Percentiles rank a stretch among this genome's conserved stretches.
Conservation (phyloP, 92 coral and sea anemone species). For the Blastomussa wellsi region DNA sequence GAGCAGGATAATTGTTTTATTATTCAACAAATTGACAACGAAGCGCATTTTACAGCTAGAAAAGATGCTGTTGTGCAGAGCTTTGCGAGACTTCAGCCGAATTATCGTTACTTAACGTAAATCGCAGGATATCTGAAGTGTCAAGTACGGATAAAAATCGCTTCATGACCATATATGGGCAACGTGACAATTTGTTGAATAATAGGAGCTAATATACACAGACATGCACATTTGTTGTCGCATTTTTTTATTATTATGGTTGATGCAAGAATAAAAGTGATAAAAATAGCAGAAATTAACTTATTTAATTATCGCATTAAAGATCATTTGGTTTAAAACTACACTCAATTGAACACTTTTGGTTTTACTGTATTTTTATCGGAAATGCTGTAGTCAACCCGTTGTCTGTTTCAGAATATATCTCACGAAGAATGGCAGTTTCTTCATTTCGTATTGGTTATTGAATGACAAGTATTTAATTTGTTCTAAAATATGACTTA, state of each 20-base stretch:
- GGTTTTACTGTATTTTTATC: not conserved
- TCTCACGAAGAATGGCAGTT: not conserved
- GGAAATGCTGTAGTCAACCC: not conserved
- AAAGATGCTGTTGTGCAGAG: too few relatives aligned
- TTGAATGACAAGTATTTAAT: not conserved
- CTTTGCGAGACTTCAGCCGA: too few relatives aligned
- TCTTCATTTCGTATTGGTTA: not conserved
- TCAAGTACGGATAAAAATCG: too few relatives aligned
- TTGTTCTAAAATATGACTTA: not conserved
- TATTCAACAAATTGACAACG: too few relatives aligned
- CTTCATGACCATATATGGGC: too few relatives aligned
- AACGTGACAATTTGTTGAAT: too few relatives aligned
- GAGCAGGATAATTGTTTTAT: too few relatives aligned
- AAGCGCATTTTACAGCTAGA: too few relatives aligned
- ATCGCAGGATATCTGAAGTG: too few relatives aligned
- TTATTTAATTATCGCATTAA: not conserved
- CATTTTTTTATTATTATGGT: not conserved
- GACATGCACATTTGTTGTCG: not conserved
- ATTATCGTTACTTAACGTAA: too few relatives aligned
- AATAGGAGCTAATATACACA: not conserved
- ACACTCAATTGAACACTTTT: not conserved
- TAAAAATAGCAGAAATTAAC: not conserved
- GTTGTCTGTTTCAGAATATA: constrained; percentile 9
- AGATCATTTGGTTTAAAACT: not conserved
- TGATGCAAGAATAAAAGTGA: not conserved